A percentile compares a stretch with the other conserved stretches of the same genome.
Conservation (phyloP, 2,888 invertebrate species). For the Aethes cnicana region DNA sequence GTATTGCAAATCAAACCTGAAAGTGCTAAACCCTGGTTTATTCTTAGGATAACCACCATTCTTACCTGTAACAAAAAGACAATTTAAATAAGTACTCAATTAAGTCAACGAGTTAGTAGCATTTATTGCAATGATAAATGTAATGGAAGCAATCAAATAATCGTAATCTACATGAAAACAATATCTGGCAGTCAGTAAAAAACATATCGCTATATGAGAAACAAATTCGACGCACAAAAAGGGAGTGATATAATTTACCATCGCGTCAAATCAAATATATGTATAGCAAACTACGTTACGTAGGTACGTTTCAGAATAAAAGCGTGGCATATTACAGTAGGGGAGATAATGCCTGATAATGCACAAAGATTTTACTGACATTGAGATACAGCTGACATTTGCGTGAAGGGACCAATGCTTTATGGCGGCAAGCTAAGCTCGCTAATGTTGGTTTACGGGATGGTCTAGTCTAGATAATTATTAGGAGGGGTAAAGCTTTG, state of each 20-base stretch:
- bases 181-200: conserved; percentile 3
- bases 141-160: too few relatives aligned
- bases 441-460: background rate
- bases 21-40: too few relatives aligned
- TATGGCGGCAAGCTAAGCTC: background rate
- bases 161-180: background rate
- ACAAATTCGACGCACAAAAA: conserved; percentile 18
- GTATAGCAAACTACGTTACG: conserved; percentile 5
- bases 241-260: conserved; percentile 13
- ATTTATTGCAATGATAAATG: background rate
- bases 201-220: conserved; percentile 21
- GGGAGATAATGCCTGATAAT: background rate
- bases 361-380: background rate
- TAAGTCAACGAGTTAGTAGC: too few relatives aligned
- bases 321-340: conserved; percentile 16
- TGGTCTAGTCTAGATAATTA: conserved; percentile 3
- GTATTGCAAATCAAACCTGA: too few relatives aligned
- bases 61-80: conserved; percentile 9
- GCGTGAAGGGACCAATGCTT: background rate
- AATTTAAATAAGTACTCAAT: background rate
- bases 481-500: conserved; percentile 2
- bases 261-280: conserved; percentile 25
- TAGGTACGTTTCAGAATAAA: conserved; percentile 2
- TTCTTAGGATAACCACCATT: too few relatives aligned
- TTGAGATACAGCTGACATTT: background rate